phyloP scores from a whole-genome alignment of 37 sponge, comb jelly and placozoan genomes.

The Crambe crambe region DNA sequence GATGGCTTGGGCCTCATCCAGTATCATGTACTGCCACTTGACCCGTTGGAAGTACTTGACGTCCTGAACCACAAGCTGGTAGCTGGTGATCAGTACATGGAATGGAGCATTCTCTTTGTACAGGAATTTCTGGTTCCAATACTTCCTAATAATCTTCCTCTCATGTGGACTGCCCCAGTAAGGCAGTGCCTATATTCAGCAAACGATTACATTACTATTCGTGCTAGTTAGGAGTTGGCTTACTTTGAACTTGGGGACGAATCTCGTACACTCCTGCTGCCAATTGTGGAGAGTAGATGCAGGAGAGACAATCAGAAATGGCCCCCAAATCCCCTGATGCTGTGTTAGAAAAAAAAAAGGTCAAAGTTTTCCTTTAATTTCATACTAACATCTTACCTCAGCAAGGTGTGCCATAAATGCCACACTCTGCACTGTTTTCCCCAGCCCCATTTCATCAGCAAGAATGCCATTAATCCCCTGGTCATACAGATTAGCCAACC shows the following conservation, averaged over 20 bases:
- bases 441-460: slow-evolving; percentile 97
- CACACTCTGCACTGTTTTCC: slow-evolving; percentile 93
- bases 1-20: slow-evolving; percentile 97
- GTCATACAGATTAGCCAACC: slow-evolving; percentile 91
- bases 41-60: slow-evolving; percentile 87
- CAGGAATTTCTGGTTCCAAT: slow-evolving; percentile 87
- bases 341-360: background rate
- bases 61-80: slow-evolving; percentile 93
- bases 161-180: slow-evolving; percentile 95
- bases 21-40: slow-evolving; percentile 98
- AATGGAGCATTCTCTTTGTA: slow-evolving; percentile 82
- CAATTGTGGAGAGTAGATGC: slow-evolving; percentile 97
- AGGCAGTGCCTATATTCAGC: slow-evolving; percentile 55
- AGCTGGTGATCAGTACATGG: slow-evolving; percentile 93
- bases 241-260: slow-evolving; percentile 71
- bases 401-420: slow-evolving; percentile 88
- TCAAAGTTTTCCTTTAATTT: background rate
- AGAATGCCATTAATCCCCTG: slow-evolving; percentile 98
- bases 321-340: slow-evolving; percentile 92
- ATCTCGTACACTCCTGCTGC: slow-evolving; percentile 92
- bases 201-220: too few species aligned
- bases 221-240: too few species aligned
- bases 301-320: slow-evolving; percentile 90
- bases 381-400: slow-evolving; percentile 50
- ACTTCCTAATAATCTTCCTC: slow-evolving; percentile 87